Evolutionary conservation across 2,797 vertebrate genomes (phyloP), one percentile per base, ranked within the genome.

Genomic region (Mus caroli): DNA sequence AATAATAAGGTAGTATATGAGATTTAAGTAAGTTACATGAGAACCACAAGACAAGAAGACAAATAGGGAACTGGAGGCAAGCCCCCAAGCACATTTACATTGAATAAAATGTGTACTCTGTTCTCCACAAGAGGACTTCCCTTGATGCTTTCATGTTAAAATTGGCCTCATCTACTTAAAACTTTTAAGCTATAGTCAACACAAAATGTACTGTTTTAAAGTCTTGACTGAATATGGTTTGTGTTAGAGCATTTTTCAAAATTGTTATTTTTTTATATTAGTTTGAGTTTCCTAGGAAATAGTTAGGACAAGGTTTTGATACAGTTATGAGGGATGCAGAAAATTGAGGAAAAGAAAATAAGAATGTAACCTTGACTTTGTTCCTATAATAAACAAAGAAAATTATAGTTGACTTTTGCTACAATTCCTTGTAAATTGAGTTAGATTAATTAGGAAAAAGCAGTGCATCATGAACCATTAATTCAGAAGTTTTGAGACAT

Each of bases 201-300:
- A 56, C 76, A 95, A 94, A 94, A 26, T 84, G 46, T 82, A 28
- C 24, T 92, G 1, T 40, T 20, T 88, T 7, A 2, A 94, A 84
- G 50, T 78, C 75, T 86, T 88, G 20, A 56, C 17, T 83, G 54
- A 62, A 37, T 88, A 40, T 52, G 4, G 1, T 92, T 90, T 75
- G 8, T 87, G 14, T 28, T 79, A n/a, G 31, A 73, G 22, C 50
- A 71, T 10, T 71, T 71, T 71, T 8, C 4, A 37, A 62, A 62
- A 62, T 62, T 26, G n/a, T 67, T 69, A 67, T 69, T 69, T n/a
- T 71, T 71, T 71, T 71, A 37, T 71, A 20, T 31, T 56, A 24
- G 11, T 40, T 95, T 88, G 13, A 86, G 17, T 87, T 50, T 64
- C 50, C 9, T 77, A 86, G 76, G 77, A 96, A 96, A 92, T 94